Percentiles rank a stretch among this genome's conserved stretches.
Conservation (phyloP, 64 coral and sea anemone species). For the Acropora yongei region DNA sequence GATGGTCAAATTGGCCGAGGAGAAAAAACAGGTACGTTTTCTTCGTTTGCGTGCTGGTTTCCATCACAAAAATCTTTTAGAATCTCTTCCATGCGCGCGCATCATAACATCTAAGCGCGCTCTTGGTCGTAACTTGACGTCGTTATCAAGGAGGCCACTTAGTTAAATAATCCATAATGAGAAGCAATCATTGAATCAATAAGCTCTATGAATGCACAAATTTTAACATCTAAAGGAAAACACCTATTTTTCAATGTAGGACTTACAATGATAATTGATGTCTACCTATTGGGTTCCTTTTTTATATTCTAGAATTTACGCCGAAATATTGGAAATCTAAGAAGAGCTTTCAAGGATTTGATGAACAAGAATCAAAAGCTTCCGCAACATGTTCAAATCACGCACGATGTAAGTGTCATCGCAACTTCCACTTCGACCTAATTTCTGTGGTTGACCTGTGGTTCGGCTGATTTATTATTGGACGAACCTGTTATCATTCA, state of each 20-base stretch:
- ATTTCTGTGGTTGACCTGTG: neutral
- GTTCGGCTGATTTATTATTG: neutral
- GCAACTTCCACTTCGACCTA: neutral
- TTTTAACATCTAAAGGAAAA: too few species aligned
- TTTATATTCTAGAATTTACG: slow-evolving; percentile 75
- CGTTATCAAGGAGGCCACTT: too few species aligned
- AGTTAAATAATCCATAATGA: too few species aligned
- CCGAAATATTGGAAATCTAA: slow-evolving; percentile 81
- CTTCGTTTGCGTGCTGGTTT: neutral
- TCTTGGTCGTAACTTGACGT: too few species aligned
- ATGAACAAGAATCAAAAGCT: slow-evolving; percentile 82
- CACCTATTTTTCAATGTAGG: too few species aligned
- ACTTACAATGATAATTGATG: too few species aligned
- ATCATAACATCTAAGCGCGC: neutral
- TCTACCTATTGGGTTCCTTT: neutral
- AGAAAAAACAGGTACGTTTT: slow-evolving; percentile 93
- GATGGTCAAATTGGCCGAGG: slow-evolving; percentile 96
- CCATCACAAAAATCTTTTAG: too few species aligned
- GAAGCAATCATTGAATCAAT: neutral
- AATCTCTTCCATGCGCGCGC: neutral
- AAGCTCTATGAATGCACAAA: too few species aligned
- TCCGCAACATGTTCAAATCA: slow-evolving; percentile 81
- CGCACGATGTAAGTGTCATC: slow-evolving; percentile 53
- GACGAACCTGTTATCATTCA: neutral
- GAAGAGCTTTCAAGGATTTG: slow-evolving; percentile 85